Evolutionary conservation across 2,113 vertebrate species (phyloP).

Genomic region (Tor tambroides): DNA sequence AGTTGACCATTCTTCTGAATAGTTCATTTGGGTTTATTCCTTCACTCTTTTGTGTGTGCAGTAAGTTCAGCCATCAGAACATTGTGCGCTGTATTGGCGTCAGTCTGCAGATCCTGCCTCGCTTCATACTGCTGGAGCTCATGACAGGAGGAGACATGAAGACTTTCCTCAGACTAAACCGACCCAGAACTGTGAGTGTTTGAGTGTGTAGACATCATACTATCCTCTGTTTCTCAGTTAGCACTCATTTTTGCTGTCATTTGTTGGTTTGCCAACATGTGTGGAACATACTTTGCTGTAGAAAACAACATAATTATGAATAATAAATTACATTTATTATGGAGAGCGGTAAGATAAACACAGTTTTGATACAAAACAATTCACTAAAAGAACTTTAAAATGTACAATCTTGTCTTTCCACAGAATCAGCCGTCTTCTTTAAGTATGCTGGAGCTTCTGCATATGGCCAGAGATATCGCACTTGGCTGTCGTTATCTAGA

Average conservation of each 20-base stretch:
- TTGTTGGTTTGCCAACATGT: background rate
- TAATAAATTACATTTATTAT: background rate
- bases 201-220: background rate
- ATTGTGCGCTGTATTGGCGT: slow-evolving; percentile 88
- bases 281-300: background rate
- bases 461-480: slow-evolving; percentile 89
- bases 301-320: slow-evolving; percentile 11
- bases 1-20: background rate
- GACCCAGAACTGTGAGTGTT: slow-evolving; percentile 81
- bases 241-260: background rate
- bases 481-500: slow-evolving; percentile 89
- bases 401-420: slow-evolving; percentile 33
- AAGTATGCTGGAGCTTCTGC: slow-evolving; percentile 85
- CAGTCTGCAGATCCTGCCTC: slow-evolving; percentile 84
- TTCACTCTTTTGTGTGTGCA: slow-evolving; percentile 60
- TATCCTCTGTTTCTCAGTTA: background rate
- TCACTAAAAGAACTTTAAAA: background rate
- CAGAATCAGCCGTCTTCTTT: slow-evolving; percentile 84
- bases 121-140: slow-evolving; percentile 91
- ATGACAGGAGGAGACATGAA: slow-evolving; percentile 95
- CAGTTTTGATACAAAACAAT: background rate
- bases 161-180: slow-evolving; percentile 88
- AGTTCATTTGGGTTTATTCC: slow-evolving; percentile 21
- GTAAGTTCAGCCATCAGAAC: slow-evolving; percentile 91
- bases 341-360: background rate